Percentiles rank a stretch among this genome's conserved stretches.
These are phyloP conservation scores for Steinernema khuongi DNA, from an alignment of 1,140 invertebrate species.

Conservation along the genomic window DNA sequence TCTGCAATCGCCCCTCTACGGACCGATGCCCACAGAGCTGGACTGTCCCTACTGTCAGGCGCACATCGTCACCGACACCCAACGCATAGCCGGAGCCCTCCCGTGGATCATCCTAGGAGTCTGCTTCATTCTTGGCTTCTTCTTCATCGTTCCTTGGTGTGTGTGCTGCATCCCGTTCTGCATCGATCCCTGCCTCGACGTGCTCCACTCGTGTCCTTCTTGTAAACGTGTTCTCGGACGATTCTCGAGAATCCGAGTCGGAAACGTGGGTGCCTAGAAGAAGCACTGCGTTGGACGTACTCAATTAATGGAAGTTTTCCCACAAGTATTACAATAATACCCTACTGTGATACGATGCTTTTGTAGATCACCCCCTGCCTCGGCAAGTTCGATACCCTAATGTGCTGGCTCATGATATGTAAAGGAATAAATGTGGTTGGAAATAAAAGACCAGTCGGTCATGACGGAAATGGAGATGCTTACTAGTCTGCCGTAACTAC, in stretches of 20 bases:
- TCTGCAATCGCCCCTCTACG: constrained; percentile 29
- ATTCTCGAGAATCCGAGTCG: constrained; percentile 42
- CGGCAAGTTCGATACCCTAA: too few relatives aligned
- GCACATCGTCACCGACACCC: constrained; percentile 50
- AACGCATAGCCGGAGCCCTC: constrained; percentile 38
- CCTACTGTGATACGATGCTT: neutral
- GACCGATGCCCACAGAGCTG: constrained; percentile 51
- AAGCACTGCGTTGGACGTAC: neutral
- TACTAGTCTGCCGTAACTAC: too few relatives aligned
- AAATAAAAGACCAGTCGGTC: too few relatives aligned
- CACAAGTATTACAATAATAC: neutral
- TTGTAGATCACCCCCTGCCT: too few relatives aligned
- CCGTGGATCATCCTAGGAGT: constrained; percentile 51
- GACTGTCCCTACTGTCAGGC: constrained; percentile 48
- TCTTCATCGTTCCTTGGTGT: constrained; percentile 47
- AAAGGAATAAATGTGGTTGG: too few relatives aligned
- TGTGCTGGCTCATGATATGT: too few relatives aligned
- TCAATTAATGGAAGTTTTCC: too few relatives aligned
- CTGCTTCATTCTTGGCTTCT: constrained; percentile 52
- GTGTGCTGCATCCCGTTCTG: constrained; percentile 54
- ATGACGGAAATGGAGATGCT: too few relatives aligned
- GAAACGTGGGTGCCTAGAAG: neutral
- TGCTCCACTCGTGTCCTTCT: constrained; percentile 50
- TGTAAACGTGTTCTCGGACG: constrained; percentile 51
- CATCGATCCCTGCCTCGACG: constrained; percentile 51